Base-by-base conservation (phyloP, 2,113 vertebrate species). In the Pelmatolapia mariae region DNA sequence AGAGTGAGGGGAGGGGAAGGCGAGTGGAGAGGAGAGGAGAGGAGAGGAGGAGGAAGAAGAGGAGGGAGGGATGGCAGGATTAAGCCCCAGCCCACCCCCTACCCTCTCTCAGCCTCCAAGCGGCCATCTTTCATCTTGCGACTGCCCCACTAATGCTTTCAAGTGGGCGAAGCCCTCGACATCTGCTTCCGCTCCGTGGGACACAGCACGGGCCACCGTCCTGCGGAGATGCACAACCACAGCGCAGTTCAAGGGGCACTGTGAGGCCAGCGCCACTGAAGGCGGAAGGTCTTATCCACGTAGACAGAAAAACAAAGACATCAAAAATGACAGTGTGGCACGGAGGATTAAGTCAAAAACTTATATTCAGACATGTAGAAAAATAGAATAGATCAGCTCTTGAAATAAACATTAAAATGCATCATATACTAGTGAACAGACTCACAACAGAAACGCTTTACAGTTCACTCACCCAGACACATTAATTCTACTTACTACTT, bases 71-170 rank as follows among this genome's bases (percentile, higher is more conserved):
- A 93, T 84, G 83, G 83, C 24, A 92, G 91, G 94, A 96, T 95
- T 95, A 92, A 92, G 89, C 91, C 84, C 84, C 86, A 38, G 80
- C 85, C 85, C 85, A 81, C 81, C 82, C 53, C n/a, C 45, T 53
- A 31, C 52, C 15, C 19, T 43, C 52, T 22, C 83, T 78, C 78
- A 87, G 91, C 92, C 88, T 91, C 92, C 22, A 40, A 95, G 94
- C 86, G 52, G 86, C 89, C 93, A 94, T 96, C 95, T 96, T 96
- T 96, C 92, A 96, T 97, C 94, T 95, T 80, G 79, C 80, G 61
- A 80, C 91, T 92, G 91, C 89, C 91, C 83, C 92, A 92, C 86
- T 95, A 94, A 95, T 90, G 89, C 95, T 94, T 94, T 94, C 88
- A 94, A 95, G 95, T 93, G 93, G 87, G 83, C 86, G 90, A 92